Evolutionary conservation across 2,888 invertebrate genomes (phyloP), one percentile per base, ranked within the genome.

Genomic region (Tipula unca): DNA sequence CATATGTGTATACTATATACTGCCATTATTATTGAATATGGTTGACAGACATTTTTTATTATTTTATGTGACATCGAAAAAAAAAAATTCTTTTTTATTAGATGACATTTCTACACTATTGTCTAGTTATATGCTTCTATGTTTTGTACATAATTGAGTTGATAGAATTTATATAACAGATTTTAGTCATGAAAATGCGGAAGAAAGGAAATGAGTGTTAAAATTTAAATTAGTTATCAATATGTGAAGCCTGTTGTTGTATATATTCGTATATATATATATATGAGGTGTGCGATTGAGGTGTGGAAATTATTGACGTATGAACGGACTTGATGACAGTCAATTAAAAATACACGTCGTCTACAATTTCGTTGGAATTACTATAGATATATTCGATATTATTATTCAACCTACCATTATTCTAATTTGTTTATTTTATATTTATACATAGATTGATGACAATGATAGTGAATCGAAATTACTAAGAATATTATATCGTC

Each of bases 201-300:
- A 69, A 69, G 69, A 69, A 69, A 69, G 69, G 69, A 69, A 69
- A 69, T 69, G 69, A 69, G 69, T 69, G 69, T 69, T 69, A 25
- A 69, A 69, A 69, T 69, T 69, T 69, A 20, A 69, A 69, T 69
- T 69, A 69, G 69, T 69, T 69, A 69, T 69, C 69, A 69, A 69
- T 69, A 69, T 69, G 69, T 69, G 25, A 69, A 8, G 69, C 25
- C 10, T 25, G 25, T 69, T 25, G 10, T 25, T 48, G 20, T 48
- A 10, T 39, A 10, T 6, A 10, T 36, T 3, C 1, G 6, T 6
- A 8, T 42, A n/a, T 42, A n/a, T 42, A 10, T 36, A 8, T 36
- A 10, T 36, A 10, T 13, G 36, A 1, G 6, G n/a, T 42, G 48
- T 48, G 1, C n/a, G 48, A 48, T n/a, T 48, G 69, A 69, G 69